Evolutionary conservation across 2,797 vertebrate genomes (phyloP).

Genomic region (Coilia nasus): DNA sequence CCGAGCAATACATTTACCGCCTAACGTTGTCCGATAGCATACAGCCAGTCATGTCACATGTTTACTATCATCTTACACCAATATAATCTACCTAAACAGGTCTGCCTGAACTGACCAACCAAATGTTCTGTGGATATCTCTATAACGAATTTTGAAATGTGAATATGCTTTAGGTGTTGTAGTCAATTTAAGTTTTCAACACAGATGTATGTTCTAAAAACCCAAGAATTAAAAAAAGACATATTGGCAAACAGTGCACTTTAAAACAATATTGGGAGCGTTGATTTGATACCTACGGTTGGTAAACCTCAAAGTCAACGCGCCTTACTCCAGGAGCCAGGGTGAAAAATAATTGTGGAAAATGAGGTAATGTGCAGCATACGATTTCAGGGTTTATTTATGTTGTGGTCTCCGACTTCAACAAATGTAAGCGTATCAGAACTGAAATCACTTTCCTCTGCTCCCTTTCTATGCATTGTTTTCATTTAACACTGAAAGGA

Average conservation of each 20-base stretch:
- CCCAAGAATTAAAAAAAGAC: conserved; percentile 27
- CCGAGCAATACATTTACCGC: neutral
- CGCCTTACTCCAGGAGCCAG: conserved; percentile 37
- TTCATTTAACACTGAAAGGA: conserved; percentile 42
- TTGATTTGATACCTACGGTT: conserved; percentile 50
- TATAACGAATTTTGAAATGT: neutral
- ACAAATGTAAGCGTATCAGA: conserved; percentile 37
- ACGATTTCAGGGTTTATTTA: conserved; percentile 46
- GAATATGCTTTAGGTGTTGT: neutral
- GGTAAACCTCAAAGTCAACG: conserved; percentile 40
- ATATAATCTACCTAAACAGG: neutral
- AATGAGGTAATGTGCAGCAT: conserved; percentile 43
- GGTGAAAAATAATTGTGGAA: conserved; percentile 31
- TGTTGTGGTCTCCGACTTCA: conserved; percentile 43
- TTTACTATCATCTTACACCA: neutral
- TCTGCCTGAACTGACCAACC: neutral
- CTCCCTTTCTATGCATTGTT: conserved; percentile 29
- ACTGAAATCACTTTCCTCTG: conserved; percentile 35
- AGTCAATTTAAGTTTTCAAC: neutral
- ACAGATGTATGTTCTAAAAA: conserved; percentile 58
- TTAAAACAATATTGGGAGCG: conserved; percentile 40
- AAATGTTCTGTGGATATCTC: neutral
- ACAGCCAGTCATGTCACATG: neutral
- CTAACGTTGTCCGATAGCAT: neutral
- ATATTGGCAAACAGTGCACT: conserved; percentile 34